These are phyloP conservation scores for Elymnias hypermnestra DNA, from an alignment of 1,140 invertebrate genomes.

Conservation along the genomic window DNA sequence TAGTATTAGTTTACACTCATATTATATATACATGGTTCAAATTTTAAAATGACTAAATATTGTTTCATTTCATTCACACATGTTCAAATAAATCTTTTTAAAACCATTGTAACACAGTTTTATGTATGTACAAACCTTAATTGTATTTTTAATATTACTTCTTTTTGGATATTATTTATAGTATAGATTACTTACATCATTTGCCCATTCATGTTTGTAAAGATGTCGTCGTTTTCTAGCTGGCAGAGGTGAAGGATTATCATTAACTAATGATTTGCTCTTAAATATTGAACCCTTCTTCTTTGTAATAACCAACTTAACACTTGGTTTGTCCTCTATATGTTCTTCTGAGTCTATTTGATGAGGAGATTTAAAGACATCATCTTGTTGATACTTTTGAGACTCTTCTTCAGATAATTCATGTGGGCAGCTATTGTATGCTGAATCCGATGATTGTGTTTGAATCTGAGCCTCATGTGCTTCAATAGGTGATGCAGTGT, in stretches of 20 bases:
- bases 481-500: conserved; percentile 21
- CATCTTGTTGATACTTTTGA: conserved; percentile 48
- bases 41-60: too few species aligned
- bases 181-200: conserved; percentile 75
- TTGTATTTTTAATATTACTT: too few species aligned
- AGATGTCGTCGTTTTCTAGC: conserved; percentile 87
- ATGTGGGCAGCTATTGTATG: conserved; percentile 64
- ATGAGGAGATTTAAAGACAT: conserved; percentile 67
- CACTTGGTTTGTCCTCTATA: conserved; percentile 70
- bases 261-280: conserved; percentile 83
- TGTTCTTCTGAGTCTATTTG: conserved; percentile 51
- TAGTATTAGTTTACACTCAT: too few species aligned
- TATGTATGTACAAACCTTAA: too few species aligned
- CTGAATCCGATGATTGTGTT: conserved; percentile 62
- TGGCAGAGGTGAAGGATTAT: conserved; percentile 73
- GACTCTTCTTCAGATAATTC: conserved; percentile 60
- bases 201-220: conserved; percentile 92
- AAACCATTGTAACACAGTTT: too few species aligned
- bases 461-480: conserved; percentile 41
- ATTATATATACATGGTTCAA: too few species aligned
- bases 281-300: conserved; percentile 95
- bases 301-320: conserved; percentile 82
- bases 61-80: too few species aligned
- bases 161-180: too few species aligned
- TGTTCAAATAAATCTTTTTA: too few species aligned